phyloP scores from a whole-genome alignment of 2,888 invertebrate species.

The Choreutis nemorana region DNA sequence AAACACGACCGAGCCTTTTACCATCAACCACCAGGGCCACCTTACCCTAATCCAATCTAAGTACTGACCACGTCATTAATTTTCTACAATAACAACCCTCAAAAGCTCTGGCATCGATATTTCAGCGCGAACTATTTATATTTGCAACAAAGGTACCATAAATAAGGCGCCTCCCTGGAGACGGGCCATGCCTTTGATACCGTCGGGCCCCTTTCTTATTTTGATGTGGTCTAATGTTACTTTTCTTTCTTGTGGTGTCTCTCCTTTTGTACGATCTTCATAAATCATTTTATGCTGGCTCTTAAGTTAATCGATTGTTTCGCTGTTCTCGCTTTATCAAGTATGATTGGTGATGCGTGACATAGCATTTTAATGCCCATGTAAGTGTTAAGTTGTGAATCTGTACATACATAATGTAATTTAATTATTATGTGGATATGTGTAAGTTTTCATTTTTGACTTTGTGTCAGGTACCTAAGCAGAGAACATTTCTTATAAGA shows the following conservation, averaged over 20 bases:
- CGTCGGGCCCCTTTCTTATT: constrained; percentile 62
- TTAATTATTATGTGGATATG: too few species aligned
- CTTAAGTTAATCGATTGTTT: too few species aligned
- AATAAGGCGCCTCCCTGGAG: constrained; percentile 52
- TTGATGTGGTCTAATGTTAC: constrained; percentile 55
- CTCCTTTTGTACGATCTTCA: constrained; percentile 37
- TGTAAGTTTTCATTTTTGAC: too few species aligned
- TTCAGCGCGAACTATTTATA: constrained; percentile 63
- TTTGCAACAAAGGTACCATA: constrained; percentile 60
- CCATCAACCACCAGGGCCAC: constrained; percentile 32
- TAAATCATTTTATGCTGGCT: constrained; percentile 66
- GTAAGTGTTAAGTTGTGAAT: too few species aligned
- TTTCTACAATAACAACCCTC: constrained; percentile 58
- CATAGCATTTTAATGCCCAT: too few species aligned
- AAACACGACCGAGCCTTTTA: constrained; percentile 53
- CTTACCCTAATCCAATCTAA: constrained; percentile 53
- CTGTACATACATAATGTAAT: too few species aligned
- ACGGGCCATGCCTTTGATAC: too few species aligned
- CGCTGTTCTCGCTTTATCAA: too few species aligned
- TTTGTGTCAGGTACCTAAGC: too few species aligned
- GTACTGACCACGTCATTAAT: constrained; percentile 64
- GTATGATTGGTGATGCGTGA: too few species aligned
- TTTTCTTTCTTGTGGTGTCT: constrained; percentile 32
- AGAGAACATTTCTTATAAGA: too few species aligned
- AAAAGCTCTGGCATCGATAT: constrained; percentile 49